Conservation (phyloP, 2,888 invertebrate species). For the Leuctra nigra region DNA sequence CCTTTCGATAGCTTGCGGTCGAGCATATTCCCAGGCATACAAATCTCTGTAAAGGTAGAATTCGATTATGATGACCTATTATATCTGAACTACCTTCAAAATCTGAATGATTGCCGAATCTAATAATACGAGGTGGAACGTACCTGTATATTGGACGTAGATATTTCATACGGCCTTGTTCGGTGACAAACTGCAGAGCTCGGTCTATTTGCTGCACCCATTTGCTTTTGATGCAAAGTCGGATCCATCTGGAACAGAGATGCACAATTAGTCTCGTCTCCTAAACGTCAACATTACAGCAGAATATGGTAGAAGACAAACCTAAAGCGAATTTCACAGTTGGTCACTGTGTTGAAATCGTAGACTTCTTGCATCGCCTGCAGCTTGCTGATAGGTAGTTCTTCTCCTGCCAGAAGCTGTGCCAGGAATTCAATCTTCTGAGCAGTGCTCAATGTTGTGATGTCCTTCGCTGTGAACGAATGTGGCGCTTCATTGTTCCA, state of each 20-base stretch:
- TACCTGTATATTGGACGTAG: constrained; percentile 78
- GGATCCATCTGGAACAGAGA: constrained; percentile 57
- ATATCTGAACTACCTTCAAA: too few species aligned
- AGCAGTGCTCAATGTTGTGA: constrained; percentile 50
- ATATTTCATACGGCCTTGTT: constrained; percentile 87
- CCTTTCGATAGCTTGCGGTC: constrained; percentile 60
- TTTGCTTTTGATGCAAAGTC: constrained; percentile 66
- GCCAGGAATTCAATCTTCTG: constrained; percentile 65
- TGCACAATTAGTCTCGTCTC: not conserved
- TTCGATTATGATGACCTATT: not conserved
- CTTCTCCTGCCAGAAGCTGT: constrained; percentile 51
- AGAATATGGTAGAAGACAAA: constrained; percentile 29
- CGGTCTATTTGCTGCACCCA: constrained; percentile 59
- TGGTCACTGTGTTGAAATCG: constrained; percentile 55
- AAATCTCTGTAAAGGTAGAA: constrained; percentile 49
- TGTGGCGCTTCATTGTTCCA: constrained; percentile 40
- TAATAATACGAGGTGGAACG: constrained; percentile 22
- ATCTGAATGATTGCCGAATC: too few species aligned
- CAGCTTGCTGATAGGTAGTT: constrained; percentile 50
- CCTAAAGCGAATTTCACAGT: constrained; percentile 66
- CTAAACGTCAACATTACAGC: too few species aligned
- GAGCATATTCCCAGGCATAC: constrained; percentile 68
- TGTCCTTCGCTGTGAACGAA: constrained; percentile 47
- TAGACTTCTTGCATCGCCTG: constrained; percentile 58
- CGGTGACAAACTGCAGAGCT: constrained; percentile 70